Evolutionary conservation across 2,888 invertebrate genomes (phyloP).

Genomic region (Drosophila yooni): DNA sequence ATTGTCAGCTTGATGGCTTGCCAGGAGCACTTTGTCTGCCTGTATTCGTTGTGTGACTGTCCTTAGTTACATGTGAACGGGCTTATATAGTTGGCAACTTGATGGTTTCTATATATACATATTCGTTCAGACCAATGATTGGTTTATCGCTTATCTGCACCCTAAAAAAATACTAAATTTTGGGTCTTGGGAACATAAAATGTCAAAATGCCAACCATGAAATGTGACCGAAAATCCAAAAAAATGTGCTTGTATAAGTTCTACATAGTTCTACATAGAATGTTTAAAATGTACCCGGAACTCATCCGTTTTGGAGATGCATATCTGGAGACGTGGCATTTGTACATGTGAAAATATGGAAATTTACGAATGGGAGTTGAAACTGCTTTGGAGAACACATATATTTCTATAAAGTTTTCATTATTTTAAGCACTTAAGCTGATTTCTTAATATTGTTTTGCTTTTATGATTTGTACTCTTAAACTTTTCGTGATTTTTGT

Average conservation of each 20-base stretch:
- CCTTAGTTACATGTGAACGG: constrained; percentile 53
- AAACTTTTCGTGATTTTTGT: background rate
- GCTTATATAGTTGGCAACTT: constrained; percentile 53
- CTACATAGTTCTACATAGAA: background rate
- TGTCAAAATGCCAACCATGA: background rate
- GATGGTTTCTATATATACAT: constrained; percentile 10
- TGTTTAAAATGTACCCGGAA: too few species aligned
- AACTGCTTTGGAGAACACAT: background rate
- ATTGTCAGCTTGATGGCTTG: constrained; percentile 66
- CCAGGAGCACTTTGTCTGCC: constrained; percentile 19
- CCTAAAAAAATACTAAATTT: background rate
- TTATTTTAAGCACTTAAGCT: constrained; percentile 1
- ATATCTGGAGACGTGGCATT: background rate
- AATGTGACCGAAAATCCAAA: background rate
- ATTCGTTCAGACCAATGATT: constrained; percentile 13
- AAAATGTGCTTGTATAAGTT: background rate
- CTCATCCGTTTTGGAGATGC: background rate
- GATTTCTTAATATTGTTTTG: background rate
- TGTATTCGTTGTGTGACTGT: constrained; percentile 3
- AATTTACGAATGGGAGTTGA: background rate
- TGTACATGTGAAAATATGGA: background rate
- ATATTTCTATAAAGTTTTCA: background rate
- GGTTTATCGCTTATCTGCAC: constrained; percentile 7
- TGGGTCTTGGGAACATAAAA: background rate
- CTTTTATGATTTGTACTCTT: background rate